A percentile compares a stretch with the other conserved stretches of the same genome.
phyloP scores from a whole-genome alignment of 2,797 vertebrate species.

The Capromys pilorides region DNA sequence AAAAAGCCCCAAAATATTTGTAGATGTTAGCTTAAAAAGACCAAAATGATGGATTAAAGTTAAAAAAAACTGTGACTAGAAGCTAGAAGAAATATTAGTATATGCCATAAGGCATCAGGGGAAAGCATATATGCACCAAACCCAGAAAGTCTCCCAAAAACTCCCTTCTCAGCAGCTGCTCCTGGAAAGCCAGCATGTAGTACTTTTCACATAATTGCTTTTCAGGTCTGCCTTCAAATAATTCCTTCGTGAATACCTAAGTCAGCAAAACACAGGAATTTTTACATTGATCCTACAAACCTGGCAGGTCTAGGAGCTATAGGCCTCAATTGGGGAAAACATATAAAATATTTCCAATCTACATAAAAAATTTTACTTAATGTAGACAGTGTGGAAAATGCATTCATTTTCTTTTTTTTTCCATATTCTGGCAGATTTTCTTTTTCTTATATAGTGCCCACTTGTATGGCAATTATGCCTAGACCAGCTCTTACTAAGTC shows the following conservation, averaged over 20 bases:
- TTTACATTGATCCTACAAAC: constrained; percentile 70
- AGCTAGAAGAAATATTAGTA: constrained; percentile 53
- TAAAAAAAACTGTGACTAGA: neutral
- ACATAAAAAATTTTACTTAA: constrained; percentile 64
- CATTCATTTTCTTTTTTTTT: constrained; percentile 52
- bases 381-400: constrained; percentile 43
- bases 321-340: constrained; percentile 41
- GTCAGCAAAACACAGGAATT: constrained; percentile 77
- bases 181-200: constrained; percentile 55
- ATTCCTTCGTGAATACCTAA: constrained; percentile 66
- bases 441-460: constrained; percentile 1
- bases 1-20: constrained; percentile 32
- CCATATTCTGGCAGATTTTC: constrained; percentile 17
- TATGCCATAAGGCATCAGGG: neutral
- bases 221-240: constrained; percentile 74
- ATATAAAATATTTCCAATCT: constrained; percentile 57
- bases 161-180: constrained; percentile 48
- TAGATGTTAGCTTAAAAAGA: constrained; percentile 27
- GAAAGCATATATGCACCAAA: neutral
- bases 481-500: constrained; percentile 10
- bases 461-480: constrained; percentile 52
- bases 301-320: constrained; percentile 48
- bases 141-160: constrained; percentile 27
- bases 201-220: constrained; percentile 73
- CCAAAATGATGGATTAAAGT: constrained; percentile 1